Evolutionary conservation across 2,888 invertebrate genomes (phyloP).

Genomic region (Quadriops clusia): DNA sequence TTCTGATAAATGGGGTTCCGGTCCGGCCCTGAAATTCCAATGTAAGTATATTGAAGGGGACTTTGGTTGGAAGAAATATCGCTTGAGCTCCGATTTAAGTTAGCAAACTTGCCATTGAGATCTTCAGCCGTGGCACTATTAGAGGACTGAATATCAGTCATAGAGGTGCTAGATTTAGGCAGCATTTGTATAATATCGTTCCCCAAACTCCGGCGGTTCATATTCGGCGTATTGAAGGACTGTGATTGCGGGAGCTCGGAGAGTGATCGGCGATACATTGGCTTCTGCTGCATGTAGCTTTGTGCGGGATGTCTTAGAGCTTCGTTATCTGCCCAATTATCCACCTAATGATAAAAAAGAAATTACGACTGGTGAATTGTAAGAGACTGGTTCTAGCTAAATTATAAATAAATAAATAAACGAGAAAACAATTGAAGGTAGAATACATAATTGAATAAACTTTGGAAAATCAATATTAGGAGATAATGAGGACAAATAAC

Average conservation of each 20-base stretch:
- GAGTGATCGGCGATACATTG: slow-evolving; percentile 38
- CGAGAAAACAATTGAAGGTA: slow-evolving; percentile 2
- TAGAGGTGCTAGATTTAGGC: slow-evolving; percentile 34
- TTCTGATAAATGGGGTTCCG: slow-evolving; percentile 33
- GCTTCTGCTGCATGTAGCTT: slow-evolving; percentile 26
- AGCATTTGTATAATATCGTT: slow-evolving; percentile 27
- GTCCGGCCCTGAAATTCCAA: slow-evolving; percentile 33
- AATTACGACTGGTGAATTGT: no score
- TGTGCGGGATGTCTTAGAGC: slow-evolving; percentile 27
- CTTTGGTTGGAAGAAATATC: slow-evolving; percentile 23
- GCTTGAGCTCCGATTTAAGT: slow-evolving; percentile 28
- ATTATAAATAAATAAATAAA: slow-evolving; percentile 5
- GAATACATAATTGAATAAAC: no score
- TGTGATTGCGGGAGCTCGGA: slow-evolving; percentile 30
- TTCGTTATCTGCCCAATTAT: slow-evolving; percentile 37
- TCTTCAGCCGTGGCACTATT: slow-evolving; percentile 20
- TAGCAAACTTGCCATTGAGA: slow-evolving; percentile 19
- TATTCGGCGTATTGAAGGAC: slow-evolving; percentile 19
- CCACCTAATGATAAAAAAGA: slow-evolving; percentile 33
- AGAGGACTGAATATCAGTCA: slow-evolving; percentile 34
- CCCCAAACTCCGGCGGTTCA: slow-evolving; percentile 29
- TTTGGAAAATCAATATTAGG: no score
- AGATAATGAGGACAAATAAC: no score
- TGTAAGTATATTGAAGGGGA: slow-evolving; percentile 32
- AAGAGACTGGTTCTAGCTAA: slow-evolving; percentile 1